Evolutionary conservation across 2,888 invertebrate genomes (phyloP).

Genomic region (Beris morrisii): DNA sequence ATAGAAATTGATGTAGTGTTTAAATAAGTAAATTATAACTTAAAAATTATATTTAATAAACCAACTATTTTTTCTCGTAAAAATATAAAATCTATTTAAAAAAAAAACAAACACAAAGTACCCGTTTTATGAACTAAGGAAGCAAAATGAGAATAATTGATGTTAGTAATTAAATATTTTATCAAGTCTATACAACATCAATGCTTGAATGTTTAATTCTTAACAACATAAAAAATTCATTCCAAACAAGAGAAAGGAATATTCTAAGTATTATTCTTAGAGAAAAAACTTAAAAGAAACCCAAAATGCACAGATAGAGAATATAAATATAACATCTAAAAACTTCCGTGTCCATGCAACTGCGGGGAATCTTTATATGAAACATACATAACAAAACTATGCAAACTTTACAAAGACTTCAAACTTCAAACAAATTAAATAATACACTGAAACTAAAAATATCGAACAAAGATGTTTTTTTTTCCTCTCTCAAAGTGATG

Average conservation of each 20-base stretch:
- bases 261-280: neutral
- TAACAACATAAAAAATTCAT: constrained; percentile 31
- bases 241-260: constrained; percentile 24
- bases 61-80: constrained; percentile 24
- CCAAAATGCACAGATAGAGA: neutral
- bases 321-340: neutral
- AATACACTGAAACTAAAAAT: neutral
- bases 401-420: neutral
- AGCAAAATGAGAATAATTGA: constrained; percentile 14
- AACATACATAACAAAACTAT: constrained; percentile 15
- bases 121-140: constrained; percentile 12
- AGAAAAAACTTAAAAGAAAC: neutral
- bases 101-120: constrained; percentile 12
- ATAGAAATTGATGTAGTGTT: constrained; percentile 35
- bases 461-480: too few relatives aligned
- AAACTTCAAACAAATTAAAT: neutral
- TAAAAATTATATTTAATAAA: constrained; percentile 10
- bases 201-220: constrained; percentile 32
- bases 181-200: constrained; percentile 5
- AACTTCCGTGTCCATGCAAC: neutral
- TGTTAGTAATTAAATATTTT: constrained; percentile 26
- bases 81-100: constrained; percentile 2
- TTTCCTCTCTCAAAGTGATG: too few relatives aligned
- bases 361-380: neutral
- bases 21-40: constrained; percentile 26